Evolutionary conservation across 2,113 vertebrate genomes (phyloP).

Genomic region (Corydoras sp.): DNA sequence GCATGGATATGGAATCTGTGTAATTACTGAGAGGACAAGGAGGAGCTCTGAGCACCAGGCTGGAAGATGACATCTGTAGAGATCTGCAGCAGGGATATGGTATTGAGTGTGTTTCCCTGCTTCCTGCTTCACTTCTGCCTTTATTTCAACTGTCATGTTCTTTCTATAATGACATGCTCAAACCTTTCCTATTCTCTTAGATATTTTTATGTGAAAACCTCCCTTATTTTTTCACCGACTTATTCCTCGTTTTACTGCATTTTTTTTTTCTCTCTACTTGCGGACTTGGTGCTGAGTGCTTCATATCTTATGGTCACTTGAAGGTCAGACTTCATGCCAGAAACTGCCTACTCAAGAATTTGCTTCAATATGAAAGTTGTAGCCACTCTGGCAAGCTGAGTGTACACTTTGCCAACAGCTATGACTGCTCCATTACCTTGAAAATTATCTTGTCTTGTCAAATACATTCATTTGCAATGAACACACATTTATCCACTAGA

Average conservation of each 20-base stretch:
- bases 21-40: conserved; percentile 52
- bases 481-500: conserved; percentile 4
- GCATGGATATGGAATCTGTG: conserved; percentile 39
- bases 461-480: neutral
- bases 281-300: neutral
- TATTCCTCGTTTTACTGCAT: neutral
- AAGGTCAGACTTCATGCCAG: conserved; percentile 19
- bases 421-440: conserved; percentile 40
- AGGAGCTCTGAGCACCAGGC: conserved; percentile 46
- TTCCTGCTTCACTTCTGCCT: conserved; percentile 1
- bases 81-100: conserved; percentile 30
- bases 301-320: conserved; percentile 15
- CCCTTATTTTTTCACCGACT: conserved; percentile 1
- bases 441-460: conserved; percentile 29
- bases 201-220: neutral
- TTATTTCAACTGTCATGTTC: conserved; percentile 1
- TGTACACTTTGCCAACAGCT: conserved; percentile 28
- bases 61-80: conserved; percentile 45
- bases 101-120: conserved; percentile 20
- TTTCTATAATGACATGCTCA: neutral
- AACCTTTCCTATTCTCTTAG: neutral
- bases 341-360: conserved; percentile 21
- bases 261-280: neutral
- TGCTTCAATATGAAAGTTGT: conserved; percentile 19
- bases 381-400: conserved; percentile 26